These are phyloP conservation scores for Coelinius sp. DNA, from an alignment of 2,888 invertebrate species.

Conservation along the genomic window DNA sequence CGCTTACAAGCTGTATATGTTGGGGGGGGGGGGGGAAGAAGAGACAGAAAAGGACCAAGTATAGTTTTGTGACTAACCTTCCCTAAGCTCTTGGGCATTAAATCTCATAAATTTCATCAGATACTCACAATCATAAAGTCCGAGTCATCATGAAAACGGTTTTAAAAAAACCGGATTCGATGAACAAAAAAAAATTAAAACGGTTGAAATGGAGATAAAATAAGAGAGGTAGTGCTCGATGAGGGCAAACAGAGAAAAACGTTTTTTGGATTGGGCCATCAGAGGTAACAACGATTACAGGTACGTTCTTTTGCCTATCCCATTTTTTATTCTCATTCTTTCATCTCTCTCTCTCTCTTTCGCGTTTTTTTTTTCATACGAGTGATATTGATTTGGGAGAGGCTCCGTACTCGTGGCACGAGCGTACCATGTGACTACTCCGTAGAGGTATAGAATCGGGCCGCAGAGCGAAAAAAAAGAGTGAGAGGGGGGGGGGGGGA, in stretches of 20 bases:
- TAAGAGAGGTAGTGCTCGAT: not conserved
- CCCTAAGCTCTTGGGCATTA: constrained; percentile 16
- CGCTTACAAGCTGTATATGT: not conserved
- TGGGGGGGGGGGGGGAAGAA: not conserved
- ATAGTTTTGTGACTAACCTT: constrained; percentile 35
- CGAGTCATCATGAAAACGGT: not conserved
- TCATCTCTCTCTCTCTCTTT: constrained; percentile 25
- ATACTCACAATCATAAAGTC: not conserved
- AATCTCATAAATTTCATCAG: constrained; percentile 11
- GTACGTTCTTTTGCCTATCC: constrained; percentile 30
- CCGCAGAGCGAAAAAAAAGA: constrained; percentile 36
- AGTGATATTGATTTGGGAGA: constrained; percentile 71
- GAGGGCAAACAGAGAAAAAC: constrained; percentile 27
- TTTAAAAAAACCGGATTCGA: not conserved
- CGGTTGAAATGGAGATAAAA: not conserved
- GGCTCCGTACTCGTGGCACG: constrained; percentile 68
- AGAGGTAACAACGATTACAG: constrained; percentile 34
- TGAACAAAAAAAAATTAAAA: not conserved
- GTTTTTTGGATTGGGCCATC: constrained; percentile 26
- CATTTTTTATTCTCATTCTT: constrained; percentile 25
- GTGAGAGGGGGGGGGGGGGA: constrained; percentile 27
- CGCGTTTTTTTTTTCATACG: constrained; percentile 65
- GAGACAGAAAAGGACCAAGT: not conserved
- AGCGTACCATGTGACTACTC: constrained; percentile 66
- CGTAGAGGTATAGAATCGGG: constrained; percentile 48